Percentiles rank a stretch among this genome's conserved stretches.
Conservation (phyloP, 2,797 vertebrate species). For the Setipinna tenuifilis region DNA sequence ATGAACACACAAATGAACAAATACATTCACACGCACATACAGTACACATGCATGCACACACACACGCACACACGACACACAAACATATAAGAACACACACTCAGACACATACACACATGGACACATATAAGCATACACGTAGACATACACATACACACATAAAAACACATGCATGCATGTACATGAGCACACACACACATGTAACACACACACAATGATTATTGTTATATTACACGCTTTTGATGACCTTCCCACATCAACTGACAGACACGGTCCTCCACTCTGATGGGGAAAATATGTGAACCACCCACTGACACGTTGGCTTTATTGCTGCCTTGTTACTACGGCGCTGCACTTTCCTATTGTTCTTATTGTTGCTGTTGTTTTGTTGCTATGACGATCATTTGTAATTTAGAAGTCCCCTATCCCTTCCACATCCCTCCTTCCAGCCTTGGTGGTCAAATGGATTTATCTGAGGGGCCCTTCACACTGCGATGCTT, state of each 20-base stretch:
- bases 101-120: not conserved
- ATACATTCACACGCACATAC: not conserved
- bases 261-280: not conserved
- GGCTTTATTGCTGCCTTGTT: not conserved
- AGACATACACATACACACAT: not conserved
- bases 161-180: not conserved
- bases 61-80: not conserved
- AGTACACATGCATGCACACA: not conserved
- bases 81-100: not conserved
- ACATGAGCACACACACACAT: no score
- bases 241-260: not conserved
- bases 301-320: not conserved
- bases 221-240: not conserved
- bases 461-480: not conserved
- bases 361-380: not conserved
- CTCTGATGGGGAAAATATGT: not conserved
- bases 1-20: not conserved
- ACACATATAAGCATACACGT: not conserved
- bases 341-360: not conserved
- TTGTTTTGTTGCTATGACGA: not conserved
- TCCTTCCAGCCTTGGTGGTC: not conserved
- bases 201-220: no score
- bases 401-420: not conserved
- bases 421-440: not conserved
- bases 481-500: no score